Evolutionary conservation across 2,113 vertebrate genomes (phyloP).

Genomic region (Leucopsar rothschildi): DNA sequence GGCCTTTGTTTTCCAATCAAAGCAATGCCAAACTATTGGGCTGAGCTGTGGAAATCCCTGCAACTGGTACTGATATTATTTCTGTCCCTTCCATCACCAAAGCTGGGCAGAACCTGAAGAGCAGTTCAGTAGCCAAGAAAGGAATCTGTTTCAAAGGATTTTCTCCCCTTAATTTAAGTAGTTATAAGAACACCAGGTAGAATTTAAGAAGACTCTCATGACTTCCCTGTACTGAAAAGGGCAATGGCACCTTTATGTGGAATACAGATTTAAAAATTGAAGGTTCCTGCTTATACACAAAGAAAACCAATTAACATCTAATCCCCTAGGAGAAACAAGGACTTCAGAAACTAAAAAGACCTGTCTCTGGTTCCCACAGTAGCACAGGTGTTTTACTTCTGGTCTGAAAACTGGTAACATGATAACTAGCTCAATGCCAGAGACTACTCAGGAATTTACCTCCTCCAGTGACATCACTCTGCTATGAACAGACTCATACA

Average conservation of each 20-base stretch:
- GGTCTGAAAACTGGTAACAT: background rate
- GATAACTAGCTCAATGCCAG: background rate
- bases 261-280: background rate
- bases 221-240: background rate
- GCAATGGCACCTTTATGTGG: background rate
- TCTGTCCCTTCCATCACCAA: background rate
- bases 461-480: background rate
- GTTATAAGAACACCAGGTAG: background rate
- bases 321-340: background rate
- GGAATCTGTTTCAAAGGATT: background rate
- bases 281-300: background rate
- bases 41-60: background rate
- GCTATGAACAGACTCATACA: background rate
- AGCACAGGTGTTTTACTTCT: background rate
- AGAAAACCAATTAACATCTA: background rate
- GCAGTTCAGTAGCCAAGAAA: background rate
- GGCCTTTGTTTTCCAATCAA: background rate
- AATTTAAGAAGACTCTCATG: background rate
- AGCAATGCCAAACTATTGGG: background rate
- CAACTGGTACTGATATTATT: background rate
- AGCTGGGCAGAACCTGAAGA: background rate
- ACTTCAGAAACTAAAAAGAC: background rate
- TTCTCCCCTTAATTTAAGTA: background rate
- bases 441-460: constrained; percentile 1
- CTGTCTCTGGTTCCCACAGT: background rate